Conservation (phyloP, 1,140 invertebrate genomes). For the Drosophila triauraria region DNA sequence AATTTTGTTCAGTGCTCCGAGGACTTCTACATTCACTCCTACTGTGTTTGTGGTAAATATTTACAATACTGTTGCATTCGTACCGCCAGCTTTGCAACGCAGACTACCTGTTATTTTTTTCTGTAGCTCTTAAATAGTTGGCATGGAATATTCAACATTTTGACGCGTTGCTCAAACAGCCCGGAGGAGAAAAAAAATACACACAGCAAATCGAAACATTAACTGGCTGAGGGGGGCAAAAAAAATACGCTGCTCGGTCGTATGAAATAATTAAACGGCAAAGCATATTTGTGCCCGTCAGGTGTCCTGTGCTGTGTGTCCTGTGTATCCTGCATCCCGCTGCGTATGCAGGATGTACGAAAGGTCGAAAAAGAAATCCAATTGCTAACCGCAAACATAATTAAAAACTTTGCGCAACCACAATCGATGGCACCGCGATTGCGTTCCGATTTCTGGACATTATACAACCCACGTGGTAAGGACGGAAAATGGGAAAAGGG, state of each 20-base stretch:
- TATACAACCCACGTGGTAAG: constrained; percentile 20
- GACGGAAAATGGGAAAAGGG: neutral
- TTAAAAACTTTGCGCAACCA: constrained; percentile 81
- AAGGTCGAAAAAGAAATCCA: constrained; percentile 61
- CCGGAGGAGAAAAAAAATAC: constrained; percentile 1
- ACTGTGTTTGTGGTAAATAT: constrained; percentile 52
- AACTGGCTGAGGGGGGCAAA: constrained; percentile 21
- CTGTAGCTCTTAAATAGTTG: constrained; percentile 54
- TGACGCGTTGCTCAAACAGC: constrained; percentile 40
- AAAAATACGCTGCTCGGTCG: neutral
- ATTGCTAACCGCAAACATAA: constrained; percentile 83
- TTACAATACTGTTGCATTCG: constrained; percentile 40
- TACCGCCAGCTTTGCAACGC: neutral
- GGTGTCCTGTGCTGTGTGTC: constrained; percentile 45
- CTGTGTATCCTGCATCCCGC: constrained; percentile 1
- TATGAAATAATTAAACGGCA: constrained; percentile 52
- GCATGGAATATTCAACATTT: constrained; percentile 56
- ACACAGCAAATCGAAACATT: constrained; percentile 46
- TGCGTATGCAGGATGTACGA: constrained; percentile 5
- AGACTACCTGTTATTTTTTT: constrained; percentile 4
- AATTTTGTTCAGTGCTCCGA: neutral
- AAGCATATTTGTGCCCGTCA: constrained; percentile 51
- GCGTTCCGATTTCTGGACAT: constrained; percentile 47
- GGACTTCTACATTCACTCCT: constrained; percentile 10
- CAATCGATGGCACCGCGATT: constrained; percentile 65